Evolutionary conservation across 2,797 vertebrate genomes (phyloP).

Genomic region (Masticophis lateralis): DNA sequence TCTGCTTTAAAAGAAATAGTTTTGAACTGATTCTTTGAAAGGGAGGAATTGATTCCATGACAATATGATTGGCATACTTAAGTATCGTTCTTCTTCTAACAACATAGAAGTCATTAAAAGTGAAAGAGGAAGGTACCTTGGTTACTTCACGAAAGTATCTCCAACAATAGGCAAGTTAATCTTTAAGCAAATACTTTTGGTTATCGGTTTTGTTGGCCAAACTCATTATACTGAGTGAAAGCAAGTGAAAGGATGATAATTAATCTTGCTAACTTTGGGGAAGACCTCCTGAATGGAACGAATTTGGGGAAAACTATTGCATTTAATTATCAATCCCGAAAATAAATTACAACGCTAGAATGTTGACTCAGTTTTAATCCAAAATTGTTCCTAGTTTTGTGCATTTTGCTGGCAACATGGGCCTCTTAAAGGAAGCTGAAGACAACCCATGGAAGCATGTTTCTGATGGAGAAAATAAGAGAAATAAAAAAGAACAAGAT

Average conservation of each 20-base stretch:
- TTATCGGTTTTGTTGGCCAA: background rate
- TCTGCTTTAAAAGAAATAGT: background rate
- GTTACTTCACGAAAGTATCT: background rate
- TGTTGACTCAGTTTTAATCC: background rate
- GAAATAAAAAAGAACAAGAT: background rate
- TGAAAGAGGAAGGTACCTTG: constrained; percentile 48
- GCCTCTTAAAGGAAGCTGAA: background rate
- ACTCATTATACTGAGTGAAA: background rate
- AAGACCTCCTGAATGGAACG: background rate
- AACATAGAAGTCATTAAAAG: constrained; percentile 49
- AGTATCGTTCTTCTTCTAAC: background rate
- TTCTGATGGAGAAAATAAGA: background rate
- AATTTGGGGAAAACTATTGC: background rate
- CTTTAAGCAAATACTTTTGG: background rate
- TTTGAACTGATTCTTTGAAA: constrained; percentile 18
- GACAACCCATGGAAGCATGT: background rate
- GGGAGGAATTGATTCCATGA: background rate
- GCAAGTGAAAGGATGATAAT: background rate
- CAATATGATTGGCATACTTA: background rate
- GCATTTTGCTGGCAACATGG: background rate
- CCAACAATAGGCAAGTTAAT: background rate
- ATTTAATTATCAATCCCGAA: background rate
- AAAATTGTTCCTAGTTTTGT: constrained; percentile 28
- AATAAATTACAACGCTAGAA: background rate
- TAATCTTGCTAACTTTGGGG: background rate